Evolutionary conservation across 2,797 vertebrate species (phyloP).

Genomic region (Telmatherina bonti): DNA sequence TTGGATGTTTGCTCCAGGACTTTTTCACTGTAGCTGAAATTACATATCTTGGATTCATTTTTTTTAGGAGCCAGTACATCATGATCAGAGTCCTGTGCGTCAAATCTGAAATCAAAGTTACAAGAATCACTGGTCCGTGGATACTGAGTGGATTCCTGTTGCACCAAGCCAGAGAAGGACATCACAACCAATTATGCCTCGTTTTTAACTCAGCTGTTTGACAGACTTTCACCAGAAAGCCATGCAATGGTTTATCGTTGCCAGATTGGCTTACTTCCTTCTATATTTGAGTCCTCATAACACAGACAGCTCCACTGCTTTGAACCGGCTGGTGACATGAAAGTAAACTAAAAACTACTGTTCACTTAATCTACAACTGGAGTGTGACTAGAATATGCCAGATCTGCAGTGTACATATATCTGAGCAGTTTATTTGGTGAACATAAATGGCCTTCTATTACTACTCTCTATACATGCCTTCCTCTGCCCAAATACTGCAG

Average conservation of each 20-base stretch:
- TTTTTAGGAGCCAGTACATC: background rate
- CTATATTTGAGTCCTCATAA: background rate
- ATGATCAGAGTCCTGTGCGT: too few species aligned
- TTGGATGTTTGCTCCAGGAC: background rate
- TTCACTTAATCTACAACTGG: background rate
- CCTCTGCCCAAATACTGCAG: background rate
- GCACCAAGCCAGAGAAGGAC: background rate
- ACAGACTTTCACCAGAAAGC: background rate
- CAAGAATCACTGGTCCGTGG: too few species aligned
- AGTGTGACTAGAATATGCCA: too few species aligned
- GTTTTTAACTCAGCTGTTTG: background rate
- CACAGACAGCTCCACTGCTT: too few species aligned
- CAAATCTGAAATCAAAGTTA: too few species aligned
- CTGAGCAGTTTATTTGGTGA: too few species aligned
- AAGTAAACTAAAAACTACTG: background rate
- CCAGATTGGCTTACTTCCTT: background rate
- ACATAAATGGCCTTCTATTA: too few species aligned
- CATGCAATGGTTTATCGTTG: background rate
- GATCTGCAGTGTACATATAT: background rate
- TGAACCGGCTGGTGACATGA: background rate
- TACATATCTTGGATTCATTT: background rate
- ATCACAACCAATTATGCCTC: background rate
- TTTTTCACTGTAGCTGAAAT: background rate
- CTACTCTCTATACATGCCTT: background rate
- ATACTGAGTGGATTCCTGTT: too few species aligned